These are phyloP conservation scores for Falco naumanni DNA, from an alignment of 2,797 vertebrate species.

Conservation along the genomic window DNA sequence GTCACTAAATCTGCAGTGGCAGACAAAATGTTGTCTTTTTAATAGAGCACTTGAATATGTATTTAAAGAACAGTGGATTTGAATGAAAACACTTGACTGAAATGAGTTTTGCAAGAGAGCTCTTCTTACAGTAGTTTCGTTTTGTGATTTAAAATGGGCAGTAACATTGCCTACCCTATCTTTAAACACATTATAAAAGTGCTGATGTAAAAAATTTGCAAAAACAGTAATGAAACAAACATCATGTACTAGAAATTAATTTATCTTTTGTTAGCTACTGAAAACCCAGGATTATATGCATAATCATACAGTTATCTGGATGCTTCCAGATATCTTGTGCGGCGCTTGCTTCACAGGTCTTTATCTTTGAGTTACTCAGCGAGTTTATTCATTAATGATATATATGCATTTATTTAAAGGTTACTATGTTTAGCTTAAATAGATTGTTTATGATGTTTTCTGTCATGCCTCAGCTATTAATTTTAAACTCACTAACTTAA, in stretches of 20 bases:
- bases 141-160: not conserved
- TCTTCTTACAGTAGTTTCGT: not conserved
- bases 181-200: constrained; percentile 19
- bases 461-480: not conserved
- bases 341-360: not conserved
- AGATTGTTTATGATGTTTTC: not conserved
- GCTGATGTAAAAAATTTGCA: constrained; percentile 1
- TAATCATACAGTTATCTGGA: not conserved
- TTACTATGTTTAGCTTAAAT: not conserved
- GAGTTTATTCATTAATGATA: not conserved
- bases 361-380: not conserved
- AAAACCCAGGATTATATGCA: not conserved
- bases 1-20: not conserved
- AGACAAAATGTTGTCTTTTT: not conserved
- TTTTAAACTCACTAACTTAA: not conserved
- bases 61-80: not conserved
- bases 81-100: not conserved
- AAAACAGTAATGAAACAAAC: not conserved
- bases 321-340: not conserved
- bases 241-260: not conserved
- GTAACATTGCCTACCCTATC: not conserved
- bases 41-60: not conserved
- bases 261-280: not conserved
- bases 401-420: not conserved
- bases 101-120: not conserved